phyloP scores from a whole-genome alignment of 2,797 vertebrate species.

The Onychomys arenicola region DNA sequence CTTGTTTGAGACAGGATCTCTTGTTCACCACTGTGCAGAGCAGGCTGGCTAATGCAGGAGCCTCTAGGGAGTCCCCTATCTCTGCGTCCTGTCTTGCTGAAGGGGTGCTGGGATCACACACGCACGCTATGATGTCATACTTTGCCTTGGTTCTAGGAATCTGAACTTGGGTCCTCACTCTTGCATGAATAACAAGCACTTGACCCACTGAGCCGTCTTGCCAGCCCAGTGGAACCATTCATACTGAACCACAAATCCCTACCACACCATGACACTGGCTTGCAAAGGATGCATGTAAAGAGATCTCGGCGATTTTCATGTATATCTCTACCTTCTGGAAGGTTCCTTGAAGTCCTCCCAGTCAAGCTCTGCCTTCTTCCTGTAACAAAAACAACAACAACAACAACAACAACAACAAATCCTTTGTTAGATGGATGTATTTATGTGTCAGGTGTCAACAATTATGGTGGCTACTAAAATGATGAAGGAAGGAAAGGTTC shows the following conservation, averaged over 20 bases:
- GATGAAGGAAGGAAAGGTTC: neutral
- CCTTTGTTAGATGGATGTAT: neutral
- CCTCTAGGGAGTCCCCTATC: too few relatives aligned
- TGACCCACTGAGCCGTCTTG: neutral
- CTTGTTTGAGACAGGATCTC: neutral
- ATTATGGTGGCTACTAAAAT: neutral
- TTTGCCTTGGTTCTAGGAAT: neutral
- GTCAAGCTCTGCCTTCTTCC: neutral
- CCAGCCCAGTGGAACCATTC: neutral
- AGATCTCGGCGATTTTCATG: neutral
- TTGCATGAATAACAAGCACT: neutral
- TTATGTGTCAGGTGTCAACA: neutral
- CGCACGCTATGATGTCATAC: neutral
- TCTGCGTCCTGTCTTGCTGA: neutral
- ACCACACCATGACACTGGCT: rapidly evolving
- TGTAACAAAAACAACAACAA: neutral
- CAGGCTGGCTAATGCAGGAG: neutral
- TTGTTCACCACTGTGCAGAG: neutral
- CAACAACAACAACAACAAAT: too few relatives aligned
- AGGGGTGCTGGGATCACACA: neutral
- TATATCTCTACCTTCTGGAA: slow-evolving; percentile 12
- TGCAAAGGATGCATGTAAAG: neutral
- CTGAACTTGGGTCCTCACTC: too few relatives aligned
- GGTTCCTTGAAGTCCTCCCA: neutral
- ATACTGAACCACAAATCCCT: neutral